These are phyloP conservation scores for Progne subis DNA, from an alignment of 2,113 vertebrate genomes.

Conservation along the genomic window DNA sequence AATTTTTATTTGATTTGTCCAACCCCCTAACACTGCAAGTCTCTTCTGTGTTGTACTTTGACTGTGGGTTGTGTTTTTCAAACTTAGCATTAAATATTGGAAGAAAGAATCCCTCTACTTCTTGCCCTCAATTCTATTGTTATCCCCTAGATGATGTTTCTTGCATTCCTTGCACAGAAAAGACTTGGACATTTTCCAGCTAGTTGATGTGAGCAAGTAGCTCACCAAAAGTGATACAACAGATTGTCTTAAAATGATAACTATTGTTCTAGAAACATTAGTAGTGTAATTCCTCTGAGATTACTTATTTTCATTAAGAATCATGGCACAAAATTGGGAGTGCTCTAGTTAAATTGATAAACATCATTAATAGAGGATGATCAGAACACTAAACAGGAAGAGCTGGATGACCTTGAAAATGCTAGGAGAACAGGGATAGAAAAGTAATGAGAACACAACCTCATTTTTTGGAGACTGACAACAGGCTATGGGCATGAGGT, in stretches of 20 bases:
- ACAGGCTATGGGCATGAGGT: not conserved
- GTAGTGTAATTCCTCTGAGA: not conserved
- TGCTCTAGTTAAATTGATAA: not conserved
- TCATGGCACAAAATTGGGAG: not conserved
- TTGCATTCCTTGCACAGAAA: not conserved
- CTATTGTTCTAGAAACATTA: not conserved
- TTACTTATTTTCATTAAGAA: constrained; percentile 14
- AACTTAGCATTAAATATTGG: not conserved
- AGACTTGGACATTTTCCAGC: not conserved
- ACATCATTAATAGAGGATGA: not conserved
- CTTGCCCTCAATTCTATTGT: not conserved
- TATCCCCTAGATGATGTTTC: not conserved
- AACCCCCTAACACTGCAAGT: not conserved
- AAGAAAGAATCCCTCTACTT: not conserved
- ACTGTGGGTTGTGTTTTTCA: not conserved
- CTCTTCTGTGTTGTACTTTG: not conserved
- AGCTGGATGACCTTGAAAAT: not conserved
- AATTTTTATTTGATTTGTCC: not conserved
- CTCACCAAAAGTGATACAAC: not conserved
- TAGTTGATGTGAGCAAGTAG: not conserved
- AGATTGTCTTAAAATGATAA: constrained; percentile 13
- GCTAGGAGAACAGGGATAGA: not conserved
- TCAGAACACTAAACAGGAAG: not conserved
- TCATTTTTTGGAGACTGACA: not conserved
- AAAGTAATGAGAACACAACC: not conserved